Percentiles rank a stretch among this genome's conserved stretches.
These are phyloP conservation scores for Mythimna ferrago DNA, from an alignment of 2,888 invertebrate species.

Conservation along the genomic window DNA sequence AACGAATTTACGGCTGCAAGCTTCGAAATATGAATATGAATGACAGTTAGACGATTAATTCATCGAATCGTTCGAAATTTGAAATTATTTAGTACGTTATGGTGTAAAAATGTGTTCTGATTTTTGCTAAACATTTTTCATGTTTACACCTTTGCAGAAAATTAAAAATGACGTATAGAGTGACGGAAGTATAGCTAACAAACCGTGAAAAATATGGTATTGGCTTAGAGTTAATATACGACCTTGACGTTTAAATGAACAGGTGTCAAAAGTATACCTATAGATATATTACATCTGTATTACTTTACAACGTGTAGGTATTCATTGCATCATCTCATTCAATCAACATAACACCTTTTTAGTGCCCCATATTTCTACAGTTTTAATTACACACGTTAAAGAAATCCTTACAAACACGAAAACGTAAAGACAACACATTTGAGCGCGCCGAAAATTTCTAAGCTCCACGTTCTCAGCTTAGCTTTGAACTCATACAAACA, in stretches of 20 bases:
- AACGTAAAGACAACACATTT: slow-evolving; percentile 45
- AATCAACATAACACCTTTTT: slow-evolving; percentile 13
- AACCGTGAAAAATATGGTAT: background rate
- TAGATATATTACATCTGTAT: background rate
- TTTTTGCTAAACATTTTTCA: background rate
- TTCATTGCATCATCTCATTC: background rate
- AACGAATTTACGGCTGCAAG: slow-evolving; percentile 75
- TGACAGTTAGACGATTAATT: slow-evolving; percentile 64
- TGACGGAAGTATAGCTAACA: background rate
- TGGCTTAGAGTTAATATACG: background rate
- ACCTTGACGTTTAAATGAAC: background rate
- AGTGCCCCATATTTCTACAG: slow-evolving; percentile 23
- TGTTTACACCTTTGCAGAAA: background rate
- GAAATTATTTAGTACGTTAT: slow-evolving; percentile 37
- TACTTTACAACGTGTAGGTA: background rate
- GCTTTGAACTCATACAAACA: slow-evolving; percentile 83
- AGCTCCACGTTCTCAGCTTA: slow-evolving; percentile 72
- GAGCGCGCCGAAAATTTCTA: slow-evolving; percentile 60
- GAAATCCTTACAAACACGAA: slow-evolving; percentile 6
- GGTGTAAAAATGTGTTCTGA: slow-evolving; percentile 17
- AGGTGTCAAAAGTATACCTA: background rate
- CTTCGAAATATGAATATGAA: slow-evolving; percentile 76
- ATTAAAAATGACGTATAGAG: background rate
- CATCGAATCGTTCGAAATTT: slow-evolving; percentile 53
- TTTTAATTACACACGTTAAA: slow-evolving; percentile 41